Conservation (phyloP, 2,797 vertebrate genomes). For the Melanogrammus aeglefinus region DNA sequence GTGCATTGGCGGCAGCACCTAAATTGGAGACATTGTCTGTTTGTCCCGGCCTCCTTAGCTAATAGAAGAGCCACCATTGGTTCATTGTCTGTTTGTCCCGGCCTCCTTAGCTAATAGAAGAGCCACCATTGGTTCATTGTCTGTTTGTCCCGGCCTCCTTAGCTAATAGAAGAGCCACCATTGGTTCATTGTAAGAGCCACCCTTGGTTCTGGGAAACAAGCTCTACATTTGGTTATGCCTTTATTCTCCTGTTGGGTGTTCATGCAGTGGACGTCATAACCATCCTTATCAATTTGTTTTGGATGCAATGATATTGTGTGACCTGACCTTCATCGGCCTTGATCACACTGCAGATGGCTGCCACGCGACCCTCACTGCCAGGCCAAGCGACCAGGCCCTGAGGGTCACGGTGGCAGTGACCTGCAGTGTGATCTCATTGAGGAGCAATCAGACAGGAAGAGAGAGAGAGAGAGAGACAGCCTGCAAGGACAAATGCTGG, state of each 20-base stretch:
- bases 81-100: constrained; percentile 18
- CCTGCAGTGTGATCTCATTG: neutral
- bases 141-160: constrained; percentile 10
- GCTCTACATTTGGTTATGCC: neutral
- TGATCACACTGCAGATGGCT: too few relatives aligned
- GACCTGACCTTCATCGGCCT: neutral
- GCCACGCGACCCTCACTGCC: too few relatives aligned
- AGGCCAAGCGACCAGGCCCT: neutral
- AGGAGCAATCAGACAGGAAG: neutral
- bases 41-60: constrained; percentile 1
- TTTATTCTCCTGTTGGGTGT: neutral
- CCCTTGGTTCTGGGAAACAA: neutral
- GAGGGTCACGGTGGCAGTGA: neutral
- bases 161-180: constrained; percentile 4
- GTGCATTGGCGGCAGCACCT: constrained; percentile 21
- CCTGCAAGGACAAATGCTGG: neutral
- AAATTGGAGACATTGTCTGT: constrained; percentile 28
- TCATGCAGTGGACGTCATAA: neutral
- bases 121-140: constrained; percentile 10
- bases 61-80: constrained; percentile 6
- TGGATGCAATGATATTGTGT: neutral
- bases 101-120: constrained; percentile 5
- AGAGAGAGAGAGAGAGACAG: neutral
- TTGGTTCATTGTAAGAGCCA: constrained; percentile 11
- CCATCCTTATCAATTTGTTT: neutral